These are phyloP conservation scores for Cepaea hortensis DNA, from an alignment of 2,888 invertebrate species.

Conservation along the genomic window DNA sequence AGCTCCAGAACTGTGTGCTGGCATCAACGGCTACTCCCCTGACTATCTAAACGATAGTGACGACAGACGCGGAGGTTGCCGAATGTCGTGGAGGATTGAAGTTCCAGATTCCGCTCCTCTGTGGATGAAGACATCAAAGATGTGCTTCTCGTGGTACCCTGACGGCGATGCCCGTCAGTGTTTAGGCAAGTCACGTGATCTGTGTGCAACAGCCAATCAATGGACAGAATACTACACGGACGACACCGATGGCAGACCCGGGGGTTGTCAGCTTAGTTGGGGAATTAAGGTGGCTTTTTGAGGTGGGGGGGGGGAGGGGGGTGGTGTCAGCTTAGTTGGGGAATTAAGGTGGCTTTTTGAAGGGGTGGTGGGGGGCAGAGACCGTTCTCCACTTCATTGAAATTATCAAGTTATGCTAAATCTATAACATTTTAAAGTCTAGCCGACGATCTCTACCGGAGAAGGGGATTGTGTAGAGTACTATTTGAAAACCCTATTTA, in stretches of 20 bases:
- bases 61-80: slow-evolving; percentile 32
- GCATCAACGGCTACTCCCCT: slow-evolving; percentile 37
- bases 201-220: slow-evolving; percentile 51
- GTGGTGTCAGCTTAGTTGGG: slow-evolving; percentile 52
- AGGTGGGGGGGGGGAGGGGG: slow-evolving; percentile 31
- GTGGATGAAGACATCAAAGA: no score
- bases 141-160: no score
- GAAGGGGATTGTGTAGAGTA: no score
- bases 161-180: slow-evolving; percentile 47
- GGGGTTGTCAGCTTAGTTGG: slow-evolving; percentile 49
- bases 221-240: slow-evolving; percentile 53
- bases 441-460: no score
- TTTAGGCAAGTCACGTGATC: slow-evolving; percentile 19
- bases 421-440: no score
- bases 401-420: no score
- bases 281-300: slow-evolving; percentile 40
- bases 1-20: no score
- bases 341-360: slow-evolving; percentile 32
- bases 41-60: slow-evolving; percentile 53
- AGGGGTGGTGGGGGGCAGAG: no score
- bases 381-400: no score
- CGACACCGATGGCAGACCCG: slow-evolving; percentile 42
- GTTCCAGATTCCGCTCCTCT: no score
- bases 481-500: no score
- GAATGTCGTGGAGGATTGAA: no score